Evolutionary conservation across 2,888 invertebrate genomes (phyloP).

Genomic region (Tridacna crocea): DNA sequence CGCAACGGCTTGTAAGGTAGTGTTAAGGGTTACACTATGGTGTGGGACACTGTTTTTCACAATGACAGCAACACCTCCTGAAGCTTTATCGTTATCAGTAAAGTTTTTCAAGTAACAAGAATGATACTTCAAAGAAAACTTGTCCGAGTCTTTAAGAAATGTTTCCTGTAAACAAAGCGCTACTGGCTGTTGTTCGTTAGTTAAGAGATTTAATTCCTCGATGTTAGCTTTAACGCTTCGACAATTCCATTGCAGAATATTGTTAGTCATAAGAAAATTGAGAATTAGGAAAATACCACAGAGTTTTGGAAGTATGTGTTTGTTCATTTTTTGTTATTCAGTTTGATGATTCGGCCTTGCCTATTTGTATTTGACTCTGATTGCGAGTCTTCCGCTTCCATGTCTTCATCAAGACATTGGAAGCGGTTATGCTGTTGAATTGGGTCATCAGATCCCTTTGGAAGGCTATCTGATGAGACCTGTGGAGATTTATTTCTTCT

Average conservation of each 20-base stretch:
- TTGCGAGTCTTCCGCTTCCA: too few species aligned
- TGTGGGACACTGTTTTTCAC: background rate
- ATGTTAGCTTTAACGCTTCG: background rate
- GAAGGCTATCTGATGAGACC: too few species aligned
- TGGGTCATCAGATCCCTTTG: too few species aligned
- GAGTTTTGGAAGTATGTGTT: background rate
- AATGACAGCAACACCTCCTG: background rate
- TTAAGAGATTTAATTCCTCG: background rate
- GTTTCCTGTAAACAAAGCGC: slow-evolving; percentile 9
- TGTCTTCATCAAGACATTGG: too few species aligned
- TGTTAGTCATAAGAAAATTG: background rate
- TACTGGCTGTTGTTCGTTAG: background rate
- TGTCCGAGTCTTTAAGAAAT: background rate
- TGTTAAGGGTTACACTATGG: background rate
- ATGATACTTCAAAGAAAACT: slow-evolving; percentile 1
- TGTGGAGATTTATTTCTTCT: too few species aligned
- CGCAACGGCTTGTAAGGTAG: background rate
- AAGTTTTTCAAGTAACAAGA: background rate
- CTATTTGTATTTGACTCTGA: background rate
- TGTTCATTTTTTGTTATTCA: background rate
- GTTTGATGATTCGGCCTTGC: background rate
- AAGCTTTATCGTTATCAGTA: background rate
- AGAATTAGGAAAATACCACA: background rate
- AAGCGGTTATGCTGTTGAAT: too few species aligned
- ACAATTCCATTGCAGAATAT: slow-evolving; percentile 2